Evolutionary conservation across 2,797 vertebrate genomes (phyloP).

Genomic region (Aselliscus stoliczkanus): DNA sequence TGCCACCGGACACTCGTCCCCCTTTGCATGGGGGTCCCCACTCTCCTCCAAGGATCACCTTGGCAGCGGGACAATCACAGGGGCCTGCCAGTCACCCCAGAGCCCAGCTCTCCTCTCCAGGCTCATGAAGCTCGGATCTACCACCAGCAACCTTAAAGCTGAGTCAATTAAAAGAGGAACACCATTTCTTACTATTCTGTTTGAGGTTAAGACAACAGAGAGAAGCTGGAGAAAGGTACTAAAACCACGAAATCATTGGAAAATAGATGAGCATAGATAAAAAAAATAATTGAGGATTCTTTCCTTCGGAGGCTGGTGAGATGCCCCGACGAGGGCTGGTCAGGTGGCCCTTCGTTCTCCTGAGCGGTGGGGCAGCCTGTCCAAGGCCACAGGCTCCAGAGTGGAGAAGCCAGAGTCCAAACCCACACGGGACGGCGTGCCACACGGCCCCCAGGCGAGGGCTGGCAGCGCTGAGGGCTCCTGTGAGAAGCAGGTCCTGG

Average conservation of each 20-base stretch:
- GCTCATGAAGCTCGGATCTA: fast-evolving
- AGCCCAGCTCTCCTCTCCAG: not conserved
- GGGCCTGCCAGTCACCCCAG: fast-evolving
- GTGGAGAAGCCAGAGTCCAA: not conserved
- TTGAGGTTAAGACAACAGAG: not conserved
- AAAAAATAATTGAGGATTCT: not conserved
- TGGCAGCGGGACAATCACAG: fast-evolving
- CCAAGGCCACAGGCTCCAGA: not conserved
- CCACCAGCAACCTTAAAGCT: not conserved
- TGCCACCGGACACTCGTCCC: fast-evolving
- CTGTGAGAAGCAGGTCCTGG: not conserved
- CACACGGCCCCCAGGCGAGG: fast-evolving
- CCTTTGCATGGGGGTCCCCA: fast-evolving
- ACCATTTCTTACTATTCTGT: not conserved
- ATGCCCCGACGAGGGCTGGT: fast-evolving
- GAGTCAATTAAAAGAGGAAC: not conserved
- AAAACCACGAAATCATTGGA: not conserved
- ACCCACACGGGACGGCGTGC: not conserved
- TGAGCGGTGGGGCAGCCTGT: fast-evolving
- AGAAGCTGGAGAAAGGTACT: not conserved
- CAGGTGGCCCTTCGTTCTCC: not conserved
- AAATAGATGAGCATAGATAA: not conserved
- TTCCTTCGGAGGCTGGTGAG: not conserved
- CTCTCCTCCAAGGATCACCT: fast-evolving
- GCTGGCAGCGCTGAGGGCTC: fast-evolving